These are phyloP conservation scores for Tetrao urogallus DNA, from an alignment of 2,113 vertebrate genomes.

Conservation along the genomic window DNA sequence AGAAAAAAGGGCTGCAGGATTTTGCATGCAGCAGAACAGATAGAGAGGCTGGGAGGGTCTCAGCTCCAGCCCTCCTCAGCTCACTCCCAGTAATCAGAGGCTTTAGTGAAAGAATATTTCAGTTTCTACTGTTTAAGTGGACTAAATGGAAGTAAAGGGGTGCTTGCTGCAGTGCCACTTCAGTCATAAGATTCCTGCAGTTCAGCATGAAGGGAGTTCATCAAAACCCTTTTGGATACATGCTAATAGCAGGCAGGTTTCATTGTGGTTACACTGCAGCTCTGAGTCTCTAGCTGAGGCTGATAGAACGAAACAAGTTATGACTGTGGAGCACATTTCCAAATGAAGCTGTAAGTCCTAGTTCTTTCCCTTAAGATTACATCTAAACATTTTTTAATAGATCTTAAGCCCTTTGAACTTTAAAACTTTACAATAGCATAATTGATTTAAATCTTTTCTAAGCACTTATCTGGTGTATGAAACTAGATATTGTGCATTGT, in stretches of 20 bases:
- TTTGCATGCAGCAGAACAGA: not conserved
- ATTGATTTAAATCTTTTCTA: conserved; percentile 50
- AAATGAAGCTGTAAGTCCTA: not conserved
- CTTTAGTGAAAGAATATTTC: not conserved
- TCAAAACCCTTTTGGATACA: not conserved
- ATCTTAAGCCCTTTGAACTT: conserved; percentile 45
- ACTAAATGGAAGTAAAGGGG: not conserved
- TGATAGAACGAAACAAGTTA: not conserved
- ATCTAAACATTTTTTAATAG: conserved; percentile 49
- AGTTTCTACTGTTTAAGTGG: not conserved
- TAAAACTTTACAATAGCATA: conserved; percentile 32
- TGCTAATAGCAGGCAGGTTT: not conserved
- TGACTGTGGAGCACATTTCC: not conserved
- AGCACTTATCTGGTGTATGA: conserved; percentile 15
- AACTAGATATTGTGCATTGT: not conserved
- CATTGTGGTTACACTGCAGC: not conserved
- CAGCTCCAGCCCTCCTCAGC: not conserved
- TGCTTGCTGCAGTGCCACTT: not conserved
- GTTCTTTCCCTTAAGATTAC: conserved; percentile 37
- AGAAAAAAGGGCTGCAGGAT: not conserved
- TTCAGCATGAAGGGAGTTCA: not conserved
- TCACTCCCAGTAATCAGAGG: fast-evolving
- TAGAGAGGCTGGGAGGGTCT: not conserved
- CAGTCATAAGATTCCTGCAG: not conserved
- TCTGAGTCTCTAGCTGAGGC: not conserved